A percentile compares a stretch with the other conserved stretches of the same genome.
Conservation (phyloP, 1,140 invertebrate species). For the Monomorium pharaonis region DNA sequence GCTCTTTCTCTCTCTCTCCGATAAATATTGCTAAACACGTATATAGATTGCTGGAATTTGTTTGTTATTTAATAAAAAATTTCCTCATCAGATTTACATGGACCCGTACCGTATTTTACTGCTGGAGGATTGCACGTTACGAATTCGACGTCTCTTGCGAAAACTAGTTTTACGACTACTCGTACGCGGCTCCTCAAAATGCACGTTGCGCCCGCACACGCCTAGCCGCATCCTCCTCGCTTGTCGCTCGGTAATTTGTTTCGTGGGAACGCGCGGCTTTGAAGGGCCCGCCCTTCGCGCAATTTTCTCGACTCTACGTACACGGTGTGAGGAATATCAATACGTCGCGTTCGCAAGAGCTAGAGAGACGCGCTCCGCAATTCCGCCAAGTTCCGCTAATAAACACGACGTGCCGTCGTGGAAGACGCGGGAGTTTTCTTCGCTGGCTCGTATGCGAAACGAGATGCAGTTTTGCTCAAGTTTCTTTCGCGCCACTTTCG, state of each 20-base stretch:
- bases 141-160: slow-evolving; percentile 47
- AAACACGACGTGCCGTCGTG: slow-evolving; percentile 48
- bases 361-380: slow-evolving; percentile 22
- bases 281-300: slow-evolving; percentile 43
- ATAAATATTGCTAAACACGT: background rate
- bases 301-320: slow-evolving; percentile 63
- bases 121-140: background rate
- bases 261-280: slow-evolving; percentile 67
- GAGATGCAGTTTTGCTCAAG: slow-evolving; percentile 13
- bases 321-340: slow-evolving; percentile 65
- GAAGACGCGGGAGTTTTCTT: slow-evolving; percentile 5
- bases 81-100: background rate
- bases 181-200: slow-evolving; percentile 54
- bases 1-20: no score
- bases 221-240: slow-evolving; percentile 43
- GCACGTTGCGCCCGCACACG: slow-evolving; percentile 40
- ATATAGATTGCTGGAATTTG: background rate
- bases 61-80: background rate
- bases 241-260: slow-evolving; percentile 67
- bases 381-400: slow-evolving; percentile 51
- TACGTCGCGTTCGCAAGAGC: slow-evolving; percentile 19
- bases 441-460: background rate
- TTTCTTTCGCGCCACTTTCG: slow-evolving; percentile 8
- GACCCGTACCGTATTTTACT: background rate
- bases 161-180: slow-evolving; percentile 54